phyloP scores from a whole-genome alignment of 2,113 vertebrate species.

The Calyptommatus sinebrachiatus region DNA sequence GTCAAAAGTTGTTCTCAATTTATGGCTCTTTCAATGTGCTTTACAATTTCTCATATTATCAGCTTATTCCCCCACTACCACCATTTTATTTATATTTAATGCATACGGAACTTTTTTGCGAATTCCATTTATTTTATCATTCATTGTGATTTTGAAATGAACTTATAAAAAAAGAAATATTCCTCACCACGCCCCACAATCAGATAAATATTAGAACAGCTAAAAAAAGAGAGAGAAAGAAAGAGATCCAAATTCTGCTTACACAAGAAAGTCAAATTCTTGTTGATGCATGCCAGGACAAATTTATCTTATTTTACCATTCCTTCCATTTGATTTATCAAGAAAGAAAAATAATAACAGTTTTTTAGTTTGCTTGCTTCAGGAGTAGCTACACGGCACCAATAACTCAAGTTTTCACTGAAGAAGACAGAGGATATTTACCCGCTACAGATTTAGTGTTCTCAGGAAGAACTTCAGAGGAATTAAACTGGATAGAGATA shows the following conservation, averaged over 20 bases:
- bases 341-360: slow-evolving; percentile 53
- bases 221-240: no score
- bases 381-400: slow-evolving; percentile 69
- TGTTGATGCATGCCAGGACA: slow-evolving; percentile 52
- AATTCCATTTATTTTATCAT: neutral
- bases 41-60: neutral
- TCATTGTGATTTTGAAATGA: neutral
- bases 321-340: slow-evolving; percentile 60
- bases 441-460: no score
- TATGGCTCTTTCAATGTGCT: neutral
- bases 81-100: neutral
- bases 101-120: neutral
- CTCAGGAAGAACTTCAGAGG: no score
- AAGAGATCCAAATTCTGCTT: neutral
- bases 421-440: no score
- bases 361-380: slow-evolving; percentile 67
- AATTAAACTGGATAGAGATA: no score
- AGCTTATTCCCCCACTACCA: no score
- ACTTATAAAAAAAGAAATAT: no score
- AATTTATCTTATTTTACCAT: slow-evolving; percentile 65
- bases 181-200: no score
- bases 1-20: neutral
- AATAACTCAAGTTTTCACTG: no score
- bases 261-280: slow-evolving; percentile 44
- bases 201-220: no score